Conservation (phyloP, 2,113 vertebrate genomes). For the Pseudonaja textilis region DNA sequence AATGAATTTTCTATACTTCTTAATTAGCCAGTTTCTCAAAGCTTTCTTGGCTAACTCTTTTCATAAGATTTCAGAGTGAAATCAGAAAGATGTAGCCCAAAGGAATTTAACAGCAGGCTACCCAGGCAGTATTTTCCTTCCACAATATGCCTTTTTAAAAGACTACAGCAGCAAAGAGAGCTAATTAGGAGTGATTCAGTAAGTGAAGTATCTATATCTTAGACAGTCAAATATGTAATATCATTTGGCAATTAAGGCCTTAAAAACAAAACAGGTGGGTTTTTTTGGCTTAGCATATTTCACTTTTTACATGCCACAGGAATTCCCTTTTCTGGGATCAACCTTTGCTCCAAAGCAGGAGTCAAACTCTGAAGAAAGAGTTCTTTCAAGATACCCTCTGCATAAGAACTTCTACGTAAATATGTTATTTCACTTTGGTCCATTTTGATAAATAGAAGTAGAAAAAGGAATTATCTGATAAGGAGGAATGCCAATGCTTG, state of each 20-base stretch:
- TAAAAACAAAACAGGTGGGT: neutral
- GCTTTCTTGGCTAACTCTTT: neutral
- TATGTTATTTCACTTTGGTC: neutral
- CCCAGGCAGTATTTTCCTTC: neutral
- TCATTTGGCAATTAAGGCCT: neutral
- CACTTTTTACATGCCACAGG: neutral
- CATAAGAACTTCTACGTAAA: neutral
- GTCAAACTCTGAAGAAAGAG: neutral
- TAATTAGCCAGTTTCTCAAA: neutral
- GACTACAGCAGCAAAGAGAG: neutral
- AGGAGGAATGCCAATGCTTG: neutral
- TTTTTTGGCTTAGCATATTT: neutral
- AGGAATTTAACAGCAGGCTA: neutral
- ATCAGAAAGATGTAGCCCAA: neutral
- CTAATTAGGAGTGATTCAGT: neutral
- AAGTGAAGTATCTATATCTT: neutral
- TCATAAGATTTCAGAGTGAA: neutral
- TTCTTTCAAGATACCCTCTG: neutral
- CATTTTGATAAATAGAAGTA: neutral
- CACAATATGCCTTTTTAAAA: neutral
- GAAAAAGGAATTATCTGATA: neutral
- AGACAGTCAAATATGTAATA: neutral
- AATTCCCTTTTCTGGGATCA: neutral
- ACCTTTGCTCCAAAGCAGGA: neutral
- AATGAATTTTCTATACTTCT: neutral